Evolutionary conservation across 30 jellyfish, hydroid and myxozoan genomes (phyloP).

Genomic region (Aurelia sp.): DNA sequence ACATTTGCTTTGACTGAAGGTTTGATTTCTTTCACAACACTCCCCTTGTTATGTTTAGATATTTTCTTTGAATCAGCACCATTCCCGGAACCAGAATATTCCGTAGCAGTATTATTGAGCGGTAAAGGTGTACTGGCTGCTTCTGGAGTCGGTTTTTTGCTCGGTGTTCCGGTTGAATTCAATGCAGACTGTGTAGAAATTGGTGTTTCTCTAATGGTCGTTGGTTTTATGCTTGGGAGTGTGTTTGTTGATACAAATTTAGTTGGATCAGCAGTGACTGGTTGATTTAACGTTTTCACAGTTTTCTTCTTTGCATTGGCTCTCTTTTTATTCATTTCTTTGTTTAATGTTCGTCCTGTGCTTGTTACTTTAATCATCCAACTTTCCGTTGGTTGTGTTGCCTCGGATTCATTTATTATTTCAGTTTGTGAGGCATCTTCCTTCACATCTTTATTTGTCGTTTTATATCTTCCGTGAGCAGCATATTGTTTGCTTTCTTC

Average conservation of each 20-base stretch:
- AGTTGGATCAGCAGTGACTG: conserved; percentile 6
- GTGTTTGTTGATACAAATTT: conserved; percentile 34
- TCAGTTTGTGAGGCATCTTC: conserved; percentile 3
- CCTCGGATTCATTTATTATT: conserved; percentile 50
- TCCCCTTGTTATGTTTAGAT: not conserved
- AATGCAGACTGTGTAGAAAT: conserved; percentile 4
- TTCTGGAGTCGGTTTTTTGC: conserved; percentile 53
- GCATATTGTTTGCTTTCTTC: not conserved
- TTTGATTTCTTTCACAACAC: not conserved
- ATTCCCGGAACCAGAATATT: conserved; percentile 64
- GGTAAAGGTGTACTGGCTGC: conserved; percentile 52
- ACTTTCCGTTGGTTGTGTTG: conserved; percentile 39
- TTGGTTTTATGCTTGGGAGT: conserved; percentile 36
- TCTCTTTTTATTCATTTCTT: not conserved
- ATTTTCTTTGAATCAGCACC: not conserved
- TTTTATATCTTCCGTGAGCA: not conserved
- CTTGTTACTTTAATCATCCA: conserved; percentile 28
- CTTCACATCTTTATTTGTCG: not conserved
- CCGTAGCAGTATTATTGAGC: conserved; percentile 10
- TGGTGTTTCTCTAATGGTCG: conserved; percentile 50
- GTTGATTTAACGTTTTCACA: not conserved
- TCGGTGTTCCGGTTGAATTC: conserved; percentile 43
- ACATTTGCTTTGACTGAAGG: not conserved
- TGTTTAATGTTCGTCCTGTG: not conserved
- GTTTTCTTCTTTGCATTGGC: not conserved